Evolutionary conservation across 2,888 invertebrate species (phyloP).

Genomic region (Glyphotaelius pellucidus): DNA sequence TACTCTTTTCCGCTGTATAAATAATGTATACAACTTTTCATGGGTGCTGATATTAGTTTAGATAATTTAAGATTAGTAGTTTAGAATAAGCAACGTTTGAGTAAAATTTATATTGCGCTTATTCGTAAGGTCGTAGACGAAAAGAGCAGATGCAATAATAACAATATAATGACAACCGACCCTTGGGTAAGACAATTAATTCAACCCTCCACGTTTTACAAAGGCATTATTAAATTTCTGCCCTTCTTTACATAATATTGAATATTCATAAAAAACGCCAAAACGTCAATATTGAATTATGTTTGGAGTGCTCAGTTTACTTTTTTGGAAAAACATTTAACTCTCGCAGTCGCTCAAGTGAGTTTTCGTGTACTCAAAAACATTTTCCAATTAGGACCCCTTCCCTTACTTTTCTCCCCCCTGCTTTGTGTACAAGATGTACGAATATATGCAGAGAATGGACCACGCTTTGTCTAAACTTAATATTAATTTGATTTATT

Average conservation of each 20-base stretch:
- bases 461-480: neutral
- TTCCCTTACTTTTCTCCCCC: neutral
- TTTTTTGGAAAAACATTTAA: slow-evolving; percentile 44
- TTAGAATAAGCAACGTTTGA: no score
- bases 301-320: slow-evolving; percentile 5
- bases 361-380: slow-evolving; percentile 42
- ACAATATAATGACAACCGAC: neutral
- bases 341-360: slow-evolving; percentile 23
- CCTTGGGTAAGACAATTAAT: neutral
- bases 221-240: neutral
- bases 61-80: no score
- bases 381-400: slow-evolving; percentile 45
- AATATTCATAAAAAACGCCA: slow-evolving; percentile 33
- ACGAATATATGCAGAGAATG: neutral
- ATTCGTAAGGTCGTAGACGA: no score
- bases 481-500: neutral
- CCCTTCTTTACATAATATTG: neutral
- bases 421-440: neutral
- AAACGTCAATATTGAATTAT: slow-evolving; percentile 47
- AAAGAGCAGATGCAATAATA: neutral
- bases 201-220: neutral
- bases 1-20: no score
- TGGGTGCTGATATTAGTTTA: no score
- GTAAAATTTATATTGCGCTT: no score
- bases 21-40: no score